Evolutionary conservation across 1,140 invertebrate genomes (phyloP), one percentile per base, ranked within the genome.

Genomic region (Drosophila obscura): DNA sequence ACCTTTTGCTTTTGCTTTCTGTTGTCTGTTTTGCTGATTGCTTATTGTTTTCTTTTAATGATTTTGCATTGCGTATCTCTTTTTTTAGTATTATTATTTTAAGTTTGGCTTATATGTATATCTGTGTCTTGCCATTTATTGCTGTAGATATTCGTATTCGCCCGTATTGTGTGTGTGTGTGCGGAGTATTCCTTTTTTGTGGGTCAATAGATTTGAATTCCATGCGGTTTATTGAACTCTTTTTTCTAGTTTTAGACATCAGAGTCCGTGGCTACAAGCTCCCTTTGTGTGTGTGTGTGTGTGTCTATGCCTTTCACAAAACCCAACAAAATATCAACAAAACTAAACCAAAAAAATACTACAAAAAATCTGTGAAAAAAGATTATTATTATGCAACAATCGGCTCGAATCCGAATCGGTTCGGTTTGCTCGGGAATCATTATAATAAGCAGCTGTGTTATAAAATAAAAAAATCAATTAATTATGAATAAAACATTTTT

Each of bases 181-280:
- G 57, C 57, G 43, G 63, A 57, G 50, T 72, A 15, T 56, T 52
- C 68, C 41, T 68, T 41, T 80, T 84, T 84, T 87, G n/a, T 87
- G 66, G 81, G 81, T 85, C 81, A 85, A 85, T 85, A 78, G 82
- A 82, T 85, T 84, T 64, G 69, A 85, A 87, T 87, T 87, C 82
- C 81, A 60, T 59, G 61, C 63, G 74, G 80, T 84, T 84, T 84
- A 79, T 80, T 85, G 80, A 84, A 84, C 80, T 80, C 73, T 73
- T 57, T 64, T 55, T 64, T 57, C 58, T 41, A 49, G 19, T 73
- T 22, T 39, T 19, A 69, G 56, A 52, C 68, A 43, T 19, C 19
- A 19, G 57, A 49, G 52, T 64, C 60, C 35, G 58, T 16, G 5
- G 16, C 50, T 51, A 68, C 64, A 69, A 69, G 57, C 67, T 58